A percentile compares a stretch with the other conserved stretches of the same genome.
These are phyloP conservation scores for Crotophaga sulcirostris DNA, from an alignment of 2,113 vertebrate species.

Conservation along the genomic window DNA sequence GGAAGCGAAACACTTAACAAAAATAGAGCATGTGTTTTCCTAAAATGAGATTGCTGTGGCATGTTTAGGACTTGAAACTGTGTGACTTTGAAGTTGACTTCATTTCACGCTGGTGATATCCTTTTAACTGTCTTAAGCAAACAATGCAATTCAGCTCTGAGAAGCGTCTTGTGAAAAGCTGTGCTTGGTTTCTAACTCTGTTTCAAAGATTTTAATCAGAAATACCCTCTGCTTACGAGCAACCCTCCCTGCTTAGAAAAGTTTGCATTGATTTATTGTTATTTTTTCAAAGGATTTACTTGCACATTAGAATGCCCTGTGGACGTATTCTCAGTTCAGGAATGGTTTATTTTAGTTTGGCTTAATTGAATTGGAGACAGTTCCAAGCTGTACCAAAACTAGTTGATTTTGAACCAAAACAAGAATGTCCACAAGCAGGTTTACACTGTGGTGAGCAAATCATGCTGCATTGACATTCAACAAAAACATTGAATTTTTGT, in stretches of 20 bases:
- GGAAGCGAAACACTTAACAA: slow-evolving; percentile 16
- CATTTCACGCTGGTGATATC: slow-evolving; percentile 32
- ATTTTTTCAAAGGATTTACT: slow-evolving; percentile 62
- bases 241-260: background rate
- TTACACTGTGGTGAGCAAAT: background rate
- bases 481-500: background rate
- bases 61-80: slow-evolving; percentile 23
- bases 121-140: slow-evolving; percentile 57
- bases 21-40: slow-evolving; percentile 49
- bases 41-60: slow-evolving; percentile 53
- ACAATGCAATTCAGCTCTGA: background rate
- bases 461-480: accelerated
- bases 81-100: slow-evolving; percentile 57
- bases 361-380: slow-evolving; percentile 52
- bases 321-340: slow-evolving; percentile 51
- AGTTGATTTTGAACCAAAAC: background rate
- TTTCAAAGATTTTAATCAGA: slow-evolving; percentile 34
- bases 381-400: slow-evolving; percentile 4
- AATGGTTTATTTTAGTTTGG: slow-evolving; percentile 41
- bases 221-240: slow-evolving; percentile 26
- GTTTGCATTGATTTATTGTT: slow-evolving; percentile 50
- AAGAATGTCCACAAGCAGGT: background rate
- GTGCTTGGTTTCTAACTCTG: background rate
- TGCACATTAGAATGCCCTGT: background rate
- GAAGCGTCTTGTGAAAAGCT: background rate